A percentile compares a stretch with the other conserved stretches of the same genome.
phyloP scores from a whole-genome alignment of 2,797 vertebrate species.

The Pipistrellus pygmaeus region DNA sequence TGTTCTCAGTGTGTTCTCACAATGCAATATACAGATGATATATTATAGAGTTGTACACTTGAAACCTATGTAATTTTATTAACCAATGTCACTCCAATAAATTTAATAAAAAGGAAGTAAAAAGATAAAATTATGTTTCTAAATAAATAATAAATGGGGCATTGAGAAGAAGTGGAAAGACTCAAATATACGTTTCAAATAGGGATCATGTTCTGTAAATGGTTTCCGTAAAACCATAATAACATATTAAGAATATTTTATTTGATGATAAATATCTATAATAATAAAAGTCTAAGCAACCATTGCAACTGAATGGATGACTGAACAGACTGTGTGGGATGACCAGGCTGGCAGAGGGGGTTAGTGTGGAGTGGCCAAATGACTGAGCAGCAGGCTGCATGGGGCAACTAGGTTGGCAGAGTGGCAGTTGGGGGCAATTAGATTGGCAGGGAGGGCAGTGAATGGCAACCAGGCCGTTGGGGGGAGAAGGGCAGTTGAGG shows the following conservation, averaged over 20 bases:
- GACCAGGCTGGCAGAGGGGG: no score
- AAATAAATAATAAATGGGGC: background rate
- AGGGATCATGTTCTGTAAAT: background rate
- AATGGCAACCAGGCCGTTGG: no score
- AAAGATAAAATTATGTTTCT: background rate
- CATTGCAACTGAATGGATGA: no score
- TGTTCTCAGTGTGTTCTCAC: background rate
- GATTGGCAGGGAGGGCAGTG: no score
- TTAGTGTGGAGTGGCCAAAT: no score
- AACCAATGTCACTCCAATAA: background rate
- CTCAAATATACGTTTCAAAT: background rate
- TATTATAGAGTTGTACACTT: background rate
- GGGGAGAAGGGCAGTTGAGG: no score
- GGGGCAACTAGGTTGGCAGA: no score
- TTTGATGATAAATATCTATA: background rate
- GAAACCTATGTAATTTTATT: background rate
- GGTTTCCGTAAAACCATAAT: background rate
- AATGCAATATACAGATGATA: background rate
- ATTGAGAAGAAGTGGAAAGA: background rate
- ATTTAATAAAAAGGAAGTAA: background rate
- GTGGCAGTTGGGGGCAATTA: no score
- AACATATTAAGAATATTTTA: background rate
- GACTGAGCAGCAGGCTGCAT: no score
- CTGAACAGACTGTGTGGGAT: no score
- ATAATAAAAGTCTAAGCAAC: no score